Evolutionary conservation across 2,797 vertebrate genomes (phyloP).

Genomic region (Xiphorhynchus erythropygius): DNA sequence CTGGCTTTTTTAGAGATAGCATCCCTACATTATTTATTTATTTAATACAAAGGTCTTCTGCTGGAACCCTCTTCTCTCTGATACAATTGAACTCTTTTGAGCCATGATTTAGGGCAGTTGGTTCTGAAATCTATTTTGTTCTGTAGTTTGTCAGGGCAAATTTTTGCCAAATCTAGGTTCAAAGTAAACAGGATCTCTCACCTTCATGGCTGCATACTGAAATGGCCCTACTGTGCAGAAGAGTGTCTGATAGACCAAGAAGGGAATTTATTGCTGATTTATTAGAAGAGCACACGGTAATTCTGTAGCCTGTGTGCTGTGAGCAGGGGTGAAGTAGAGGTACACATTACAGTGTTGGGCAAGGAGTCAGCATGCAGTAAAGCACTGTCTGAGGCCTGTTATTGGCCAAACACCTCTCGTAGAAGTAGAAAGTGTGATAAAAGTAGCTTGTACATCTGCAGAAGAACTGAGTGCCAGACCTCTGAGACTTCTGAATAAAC

Average conservation of each 20-base stretch:
- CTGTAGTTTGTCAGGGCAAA: background rate
- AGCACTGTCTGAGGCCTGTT: background rate
- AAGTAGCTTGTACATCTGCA: background rate
- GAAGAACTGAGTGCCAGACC: background rate
- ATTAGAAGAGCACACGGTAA: background rate
- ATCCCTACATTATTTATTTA: background rate
- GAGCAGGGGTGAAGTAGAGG: background rate
- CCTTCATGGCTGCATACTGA: background rate
- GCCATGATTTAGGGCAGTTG: background rate
- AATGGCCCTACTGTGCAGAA: background rate
- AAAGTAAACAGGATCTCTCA: background rate
- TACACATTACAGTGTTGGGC: background rate
- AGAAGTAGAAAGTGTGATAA: background rate
- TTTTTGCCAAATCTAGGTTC: background rate
- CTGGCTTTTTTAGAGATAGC: background rate
- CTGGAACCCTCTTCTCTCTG: background rate
- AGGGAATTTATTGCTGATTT: background rate
- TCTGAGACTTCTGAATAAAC: background rate
- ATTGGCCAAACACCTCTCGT: background rate
- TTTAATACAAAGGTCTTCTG: background rate
- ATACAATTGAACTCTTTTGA: background rate
- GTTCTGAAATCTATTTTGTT: constrained; percentile 18
- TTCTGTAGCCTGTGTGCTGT: background rate
- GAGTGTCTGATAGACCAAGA: background rate
- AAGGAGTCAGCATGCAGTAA: background rate